These are phyloP conservation scores for Astyanax mexicanus DNA, from an alignment of 2,797 vertebrate genomes.

Conservation along the genomic window DNA sequence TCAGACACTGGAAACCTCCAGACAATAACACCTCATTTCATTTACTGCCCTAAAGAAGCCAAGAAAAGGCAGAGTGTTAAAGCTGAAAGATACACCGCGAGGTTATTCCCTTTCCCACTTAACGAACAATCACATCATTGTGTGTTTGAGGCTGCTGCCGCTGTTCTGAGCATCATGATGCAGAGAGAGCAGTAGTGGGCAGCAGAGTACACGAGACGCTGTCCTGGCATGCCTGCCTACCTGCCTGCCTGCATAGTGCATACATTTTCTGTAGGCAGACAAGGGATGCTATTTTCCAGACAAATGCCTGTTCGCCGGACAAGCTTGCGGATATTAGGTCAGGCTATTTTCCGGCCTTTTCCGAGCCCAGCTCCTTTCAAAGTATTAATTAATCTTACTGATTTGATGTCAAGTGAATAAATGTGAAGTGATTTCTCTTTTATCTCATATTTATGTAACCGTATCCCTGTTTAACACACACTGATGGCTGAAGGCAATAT, in stretches of 20 bases:
- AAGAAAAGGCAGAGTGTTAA: slow-evolving; percentile 35
- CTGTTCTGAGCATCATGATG: slow-evolving; percentile 1
- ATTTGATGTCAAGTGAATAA: not conserved
- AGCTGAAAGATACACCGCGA: slow-evolving; percentile 21
- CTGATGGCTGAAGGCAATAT: not conserved
- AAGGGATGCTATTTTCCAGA: slow-evolving; percentile 21
- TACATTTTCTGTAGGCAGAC: slow-evolving; percentile 7
- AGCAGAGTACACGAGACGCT: slow-evolving; percentile 26
- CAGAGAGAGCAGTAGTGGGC: slow-evolving; percentile 29
- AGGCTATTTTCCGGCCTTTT: not conserved
- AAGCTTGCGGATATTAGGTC: slow-evolving; percentile 14
- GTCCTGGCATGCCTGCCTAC: slow-evolving; percentile 23
- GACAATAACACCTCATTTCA: slow-evolving; percentile 39
- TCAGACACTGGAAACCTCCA: slow-evolving; percentile 30
- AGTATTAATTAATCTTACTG: not conserved
- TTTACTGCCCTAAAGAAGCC: slow-evolving; percentile 30
- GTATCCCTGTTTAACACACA: not conserved
- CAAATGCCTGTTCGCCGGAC: slow-evolving; percentile 21
- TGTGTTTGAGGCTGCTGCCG: slow-evolving; percentile 15
- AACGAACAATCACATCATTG: slow-evolving; percentile 29
- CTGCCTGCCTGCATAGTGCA: slow-evolving; percentile 3
- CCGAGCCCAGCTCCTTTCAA: slow-evolving; percentile 7
- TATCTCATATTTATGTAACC: not conserved
- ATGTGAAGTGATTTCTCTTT: not conserved
- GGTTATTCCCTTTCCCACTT: slow-evolving; percentile 23